Percentiles rank a stretch among this genome's conserved stretches.
Evolutionary conservation across 2,113 vertebrate species (phyloP).

Genomic region (Heliornis fulica): DNA sequence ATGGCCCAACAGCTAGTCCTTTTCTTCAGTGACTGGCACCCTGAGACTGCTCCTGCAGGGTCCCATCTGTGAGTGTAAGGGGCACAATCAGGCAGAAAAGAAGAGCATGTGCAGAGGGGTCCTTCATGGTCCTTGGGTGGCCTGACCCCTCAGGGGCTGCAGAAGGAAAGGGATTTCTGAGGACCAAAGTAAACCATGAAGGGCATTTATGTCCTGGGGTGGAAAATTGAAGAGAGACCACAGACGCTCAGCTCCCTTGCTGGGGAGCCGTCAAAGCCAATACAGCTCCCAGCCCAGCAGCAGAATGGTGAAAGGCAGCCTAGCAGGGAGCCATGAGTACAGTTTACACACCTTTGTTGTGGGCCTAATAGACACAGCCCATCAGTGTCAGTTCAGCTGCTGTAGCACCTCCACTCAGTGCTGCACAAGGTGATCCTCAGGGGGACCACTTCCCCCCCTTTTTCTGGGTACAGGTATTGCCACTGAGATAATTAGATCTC

Average conservation of each 20-base stretch:
- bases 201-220: neutral
- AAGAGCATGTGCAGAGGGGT: neutral
- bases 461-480: neutral
- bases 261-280: neutral
- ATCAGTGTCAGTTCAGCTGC: neutral
- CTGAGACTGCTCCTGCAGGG: neutral
- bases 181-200: neutral
- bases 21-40: too few relatives aligned
- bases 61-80: accelerated
- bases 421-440: neutral
- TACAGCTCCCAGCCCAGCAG: neutral
- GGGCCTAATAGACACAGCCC: neutral
- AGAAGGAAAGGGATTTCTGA: neutral
- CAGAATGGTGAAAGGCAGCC: neutral
- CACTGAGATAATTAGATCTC: neutral
- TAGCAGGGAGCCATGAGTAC: neutral
- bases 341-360: neutral
- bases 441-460: neutral
- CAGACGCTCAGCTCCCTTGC: accelerated
- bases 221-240: neutral
- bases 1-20: neutral
- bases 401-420: neutral
- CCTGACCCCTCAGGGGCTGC: neutral
- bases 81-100: neutral
- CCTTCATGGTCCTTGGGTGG: neutral